Percentiles rank a stretch among this genome's conserved stretches.
phyloP scores from a whole-genome alignment of 1,140 invertebrate genomes.

The Ectropis grisescens region DNA sequence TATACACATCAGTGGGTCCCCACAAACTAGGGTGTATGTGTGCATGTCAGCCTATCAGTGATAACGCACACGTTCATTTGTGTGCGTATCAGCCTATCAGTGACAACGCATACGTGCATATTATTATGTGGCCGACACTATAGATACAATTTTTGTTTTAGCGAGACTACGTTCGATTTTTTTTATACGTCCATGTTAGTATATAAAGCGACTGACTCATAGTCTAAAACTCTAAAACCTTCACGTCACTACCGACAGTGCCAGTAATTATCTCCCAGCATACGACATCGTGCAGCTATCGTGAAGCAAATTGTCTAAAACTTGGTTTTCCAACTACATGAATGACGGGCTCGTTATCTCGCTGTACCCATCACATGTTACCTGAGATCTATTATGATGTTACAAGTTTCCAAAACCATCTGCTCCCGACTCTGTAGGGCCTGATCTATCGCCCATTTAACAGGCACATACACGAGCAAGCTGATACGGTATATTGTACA shows the following conservation, averaged over 20 bases:
- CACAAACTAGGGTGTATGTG: too few species aligned
- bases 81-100: too few species aligned
- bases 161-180: too few species aligned
- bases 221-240: background rate
- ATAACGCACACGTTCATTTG: too few species aligned
- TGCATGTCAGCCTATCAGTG: too few species aligned
- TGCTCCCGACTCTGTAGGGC: constrained; percentile 5
- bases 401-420: constrained; percentile 17
- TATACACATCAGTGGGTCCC: too few species aligned
- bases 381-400: constrained; percentile 10
- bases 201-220: background rate
- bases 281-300: background rate
- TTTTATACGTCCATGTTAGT: too few species aligned
- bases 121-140: too few species aligned
- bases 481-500: background rate
- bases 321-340: constrained; percentile 1
- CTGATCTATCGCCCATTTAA: constrained; percentile 4
- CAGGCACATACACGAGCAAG: background rate
- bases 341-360: constrained; percentile 12
- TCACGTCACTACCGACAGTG: background rate
- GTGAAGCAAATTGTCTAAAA: background rate
- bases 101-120: too few species aligned
- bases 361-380: constrained; percentile 8
- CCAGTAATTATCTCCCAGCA: background rate
- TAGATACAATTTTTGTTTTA: too few species aligned